A percentile compares a stretch with the other conserved stretches of the same genome.
These are phyloP conservation scores for Auanema freiburgensis DNA, from an alignment of 2,888 invertebrate genomes.

Conservation along the genomic window DNA sequence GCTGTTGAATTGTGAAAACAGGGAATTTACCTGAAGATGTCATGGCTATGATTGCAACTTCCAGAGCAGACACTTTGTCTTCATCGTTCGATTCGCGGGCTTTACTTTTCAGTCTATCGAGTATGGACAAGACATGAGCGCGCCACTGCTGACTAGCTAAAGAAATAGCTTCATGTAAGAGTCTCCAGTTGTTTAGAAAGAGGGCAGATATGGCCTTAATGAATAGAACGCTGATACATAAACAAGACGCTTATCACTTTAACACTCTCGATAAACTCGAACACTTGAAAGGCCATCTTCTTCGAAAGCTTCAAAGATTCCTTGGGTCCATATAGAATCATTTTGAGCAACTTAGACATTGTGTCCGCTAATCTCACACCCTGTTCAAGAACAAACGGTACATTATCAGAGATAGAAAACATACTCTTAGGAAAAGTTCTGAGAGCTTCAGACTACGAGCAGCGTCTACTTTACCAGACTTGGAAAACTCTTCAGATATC, in stretches of 20 bases:
- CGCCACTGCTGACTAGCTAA: conserved; percentile 36
- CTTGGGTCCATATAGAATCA: conserved; percentile 75
- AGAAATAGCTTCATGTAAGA: conserved; percentile 15
- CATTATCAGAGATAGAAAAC: not conserved
- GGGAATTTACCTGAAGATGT: conserved; percentile 32
- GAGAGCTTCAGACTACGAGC: too few species aligned
- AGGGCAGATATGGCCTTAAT: conserved; percentile 11
- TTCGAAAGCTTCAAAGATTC: conserved; percentile 34
- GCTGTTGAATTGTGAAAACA: too few species aligned
- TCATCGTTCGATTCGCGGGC: conserved; percentile 48
- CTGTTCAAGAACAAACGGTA: conserved; percentile 53
- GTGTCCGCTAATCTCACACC: conserved; percentile 76
- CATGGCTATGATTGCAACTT: conserved; percentile 28
- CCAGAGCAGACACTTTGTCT: conserved; percentile 14
- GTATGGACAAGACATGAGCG: conserved; percentile 43
- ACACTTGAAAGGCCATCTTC: conserved; percentile 33
- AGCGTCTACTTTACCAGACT: too few species aligned
- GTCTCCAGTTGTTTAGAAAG: conserved; percentile 21
- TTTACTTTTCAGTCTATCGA: conserved; percentile 64
- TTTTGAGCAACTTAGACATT: conserved; percentile 71
- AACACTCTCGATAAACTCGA: conserved; percentile 34
- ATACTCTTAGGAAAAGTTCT: too few species aligned
- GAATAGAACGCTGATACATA: not conserved
- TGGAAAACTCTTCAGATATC: too few species aligned
- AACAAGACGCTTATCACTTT: conserved; percentile 15